A percentile compares a stretch with the other conserved stretches of the same genome.
Evolutionary conservation across 2,113 vertebrate species (phyloP).

Genomic region (Dipodomys merriami): DNA sequence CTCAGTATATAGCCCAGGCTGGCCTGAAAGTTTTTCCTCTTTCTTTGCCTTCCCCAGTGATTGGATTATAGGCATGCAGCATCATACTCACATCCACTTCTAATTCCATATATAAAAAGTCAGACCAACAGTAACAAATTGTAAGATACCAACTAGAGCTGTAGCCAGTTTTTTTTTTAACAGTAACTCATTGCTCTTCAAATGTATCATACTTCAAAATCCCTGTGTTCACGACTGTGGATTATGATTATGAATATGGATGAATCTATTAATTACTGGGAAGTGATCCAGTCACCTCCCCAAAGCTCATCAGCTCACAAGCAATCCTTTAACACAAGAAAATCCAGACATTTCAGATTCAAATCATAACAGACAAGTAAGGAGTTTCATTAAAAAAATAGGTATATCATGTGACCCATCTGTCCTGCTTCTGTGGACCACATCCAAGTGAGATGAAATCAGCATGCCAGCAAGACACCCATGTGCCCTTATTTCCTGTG

Average conservation of each 20-base stretch:
- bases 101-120: neutral
- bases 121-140: neutral
- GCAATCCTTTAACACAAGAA: neutral
- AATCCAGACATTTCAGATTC: neutral
- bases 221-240: neutral
- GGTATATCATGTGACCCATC: neutral
- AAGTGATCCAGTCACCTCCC: neutral
- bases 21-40: no score
- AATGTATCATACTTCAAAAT: neutral
- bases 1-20: neutral
- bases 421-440: neutral
- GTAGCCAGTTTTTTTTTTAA: neutral
- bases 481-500: neutral
- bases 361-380: neutral
- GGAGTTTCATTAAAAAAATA: neutral
- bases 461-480: neutral
- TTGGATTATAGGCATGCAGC: no score
- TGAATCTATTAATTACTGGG: neutral
- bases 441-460: neutral
- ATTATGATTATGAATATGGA: neutral
- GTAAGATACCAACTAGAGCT: neutral
- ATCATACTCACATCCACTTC: neutral
- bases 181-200: neutral
- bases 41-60: no score
- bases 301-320: neutral